Percentiles rank a stretch among this genome's conserved stretches.
Conservation (phyloP, 2,113 vertebrate genomes). For the Bos indicus region DNA sequence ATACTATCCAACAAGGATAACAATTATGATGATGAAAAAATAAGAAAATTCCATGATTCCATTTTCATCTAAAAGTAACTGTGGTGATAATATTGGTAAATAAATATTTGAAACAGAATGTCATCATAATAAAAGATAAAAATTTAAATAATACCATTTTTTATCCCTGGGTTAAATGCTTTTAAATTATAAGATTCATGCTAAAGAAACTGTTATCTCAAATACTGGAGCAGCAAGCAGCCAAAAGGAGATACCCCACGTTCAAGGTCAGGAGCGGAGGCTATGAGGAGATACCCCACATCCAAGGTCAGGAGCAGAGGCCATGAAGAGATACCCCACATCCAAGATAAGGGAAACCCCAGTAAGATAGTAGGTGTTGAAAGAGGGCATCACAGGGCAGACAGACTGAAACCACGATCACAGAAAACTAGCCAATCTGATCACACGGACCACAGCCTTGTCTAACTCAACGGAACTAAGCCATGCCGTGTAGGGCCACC, state of each 20-base stretch:
- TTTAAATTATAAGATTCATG: not conserved
- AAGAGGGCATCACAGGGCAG: not conserved
- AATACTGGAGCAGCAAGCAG: accelerated
- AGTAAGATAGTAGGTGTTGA: not conserved
- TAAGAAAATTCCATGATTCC: not conserved
- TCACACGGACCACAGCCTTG: not conserved
- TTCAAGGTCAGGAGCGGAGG: not conserved
- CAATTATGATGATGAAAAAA: not conserved
- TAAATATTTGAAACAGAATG: not conserved
- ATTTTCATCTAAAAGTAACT: not conserved
- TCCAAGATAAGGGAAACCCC: not conserved
- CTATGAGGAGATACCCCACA: not conserved
- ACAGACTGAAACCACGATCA: not conserved
- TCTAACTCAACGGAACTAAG: not conserved
- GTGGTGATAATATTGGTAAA: not conserved
- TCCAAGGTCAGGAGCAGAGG: too few relatives aligned
- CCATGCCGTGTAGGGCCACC: not conserved
- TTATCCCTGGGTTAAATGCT: not conserved
- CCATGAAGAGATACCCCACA: not conserved
- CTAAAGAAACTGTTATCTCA: not conserved
- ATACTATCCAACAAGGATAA: not conserved
- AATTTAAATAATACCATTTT: not conserved
- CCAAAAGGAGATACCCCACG: not conserved
- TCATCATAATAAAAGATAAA: not conserved
- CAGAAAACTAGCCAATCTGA: not conserved